Evolutionary conservation across 2,113 vertebrate species (phyloP).

Genomic region (Butorides virescens): DNA sequence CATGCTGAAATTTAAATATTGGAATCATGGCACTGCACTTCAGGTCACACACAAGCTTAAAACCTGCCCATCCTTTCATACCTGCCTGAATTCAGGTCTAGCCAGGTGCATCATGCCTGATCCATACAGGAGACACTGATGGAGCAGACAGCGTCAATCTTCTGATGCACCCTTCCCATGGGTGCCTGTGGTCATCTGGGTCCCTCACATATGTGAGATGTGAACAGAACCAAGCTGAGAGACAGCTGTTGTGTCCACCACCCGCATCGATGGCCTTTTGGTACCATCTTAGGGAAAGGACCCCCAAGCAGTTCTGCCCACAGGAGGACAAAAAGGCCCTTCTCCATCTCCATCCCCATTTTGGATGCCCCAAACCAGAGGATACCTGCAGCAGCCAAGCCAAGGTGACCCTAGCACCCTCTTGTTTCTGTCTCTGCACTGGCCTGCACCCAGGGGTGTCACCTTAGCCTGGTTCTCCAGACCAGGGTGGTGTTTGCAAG

Average conservation of each 20-base stretch:
- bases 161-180: background rate
- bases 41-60: background rate
- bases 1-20: background rate
- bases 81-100: background rate
- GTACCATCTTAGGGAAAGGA: background rate
- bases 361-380: background rate
- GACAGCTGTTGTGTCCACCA: accelerated
- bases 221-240: background rate
- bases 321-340: background rate
- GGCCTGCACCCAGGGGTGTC: background rate
- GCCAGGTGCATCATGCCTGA: background rate
- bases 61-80: background rate
- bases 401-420: background rate
- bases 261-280: background rate
- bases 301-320: background rate
- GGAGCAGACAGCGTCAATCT: background rate
- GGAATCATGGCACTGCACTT: background rate
- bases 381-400: background rate
- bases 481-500: background rate
- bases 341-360: background rate
- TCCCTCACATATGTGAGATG: accelerated
- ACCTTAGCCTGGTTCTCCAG: background rate
- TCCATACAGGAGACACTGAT: background rate
- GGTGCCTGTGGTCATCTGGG: background rate
- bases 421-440: background rate